Evolutionary conservation across 37 sponge, comb jelly and placozoan genomes (phyloP), one percentile per base, ranked within the genome.

Genomic region (Tethya wilhelma): DNA sequence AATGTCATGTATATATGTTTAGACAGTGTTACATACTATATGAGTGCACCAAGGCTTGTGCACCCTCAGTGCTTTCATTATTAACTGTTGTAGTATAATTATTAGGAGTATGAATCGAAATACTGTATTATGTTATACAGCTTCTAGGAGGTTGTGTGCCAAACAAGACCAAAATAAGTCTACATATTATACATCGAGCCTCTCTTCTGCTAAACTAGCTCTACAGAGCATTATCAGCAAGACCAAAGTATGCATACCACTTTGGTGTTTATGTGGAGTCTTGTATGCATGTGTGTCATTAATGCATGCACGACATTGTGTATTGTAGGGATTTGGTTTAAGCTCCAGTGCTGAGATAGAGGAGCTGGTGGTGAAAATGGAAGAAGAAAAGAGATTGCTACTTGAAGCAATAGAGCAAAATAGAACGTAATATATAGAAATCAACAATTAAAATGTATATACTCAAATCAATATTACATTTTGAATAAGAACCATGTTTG

Each of bases 121-220:
- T n/a, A n/a, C n/a, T n/a, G n/a, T 49, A 19, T 49, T 49, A 9
- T 49, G 9, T 9, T 49, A 49, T 19, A 31, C 33, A 82, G 83
- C 63, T 28, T 73, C 64, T 22, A 37, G 74, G 25, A 6, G 44
- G 45, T 25, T 82, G 45, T 46, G 73, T 33, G 53, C 36, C 14
- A 26, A 20, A n/a, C 30, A 36, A 2, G 53, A 25, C 4, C 46
- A 30, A 28, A 49, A 43, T 11, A 20, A 28, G 4, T 25, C 29
- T 2, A 70, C 14, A 11, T 2, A 44, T 44, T 70, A 63, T 11
- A 25, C 26, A 7, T 32, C 42, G 39, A 45, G 29, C 46, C 37
- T 73, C 20, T 91, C 88, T 14, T 86, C 91, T 60, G 91, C 91
- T 22, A 86, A 67, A 30, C 68, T 91, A 14, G 78, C 84, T 6